Evolutionary conservation across 1,140 invertebrate species (phyloP), one percentile per base, ranked within the genome.

Genomic region (Phenacoccus solenopsis): DNA sequence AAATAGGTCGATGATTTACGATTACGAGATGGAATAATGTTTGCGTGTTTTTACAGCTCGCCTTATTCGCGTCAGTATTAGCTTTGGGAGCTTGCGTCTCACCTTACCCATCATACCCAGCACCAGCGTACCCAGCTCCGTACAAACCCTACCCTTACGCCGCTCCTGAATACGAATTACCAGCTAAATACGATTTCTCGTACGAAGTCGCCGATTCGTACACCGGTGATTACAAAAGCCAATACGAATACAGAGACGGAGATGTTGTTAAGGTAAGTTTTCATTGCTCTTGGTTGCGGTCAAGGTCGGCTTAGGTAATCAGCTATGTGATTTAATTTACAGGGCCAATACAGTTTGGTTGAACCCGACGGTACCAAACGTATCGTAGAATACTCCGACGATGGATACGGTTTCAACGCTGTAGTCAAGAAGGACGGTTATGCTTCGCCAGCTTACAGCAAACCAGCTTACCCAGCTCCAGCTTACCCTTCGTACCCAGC

Each of bases 331-430:
- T 85, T 80, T 85, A 85, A 22, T 9, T 38, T n/a, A 59, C 72
- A 74, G 28, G 78, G 79, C 30, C 71, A 72, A 64, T 78, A 78
- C 73, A 75, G 70, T 10, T 77, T 84, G 1, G 79, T 82, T 0
- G 81, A 83, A 68, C 73, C 81, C 4, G 82, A 84, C 67, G 82
- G 82, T 16, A 85, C 86, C 27, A 81, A 85, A 69, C 76, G 82
- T 32, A 80, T 77, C 35, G 86, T 87, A 27, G 82, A 85, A 67
- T 87, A 87, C 73, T 83, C 83, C 3, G 83, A 84, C 2, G 78
- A 84, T 71, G 76, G 72, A 75, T 78, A 75, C 57, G 76, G 76
- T 59, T 77, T 77, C 74, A 73, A 75, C 56, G 74, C 74, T 1
- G 70, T 75, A 21, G 74, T 75, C 25, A 72, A 73, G 70, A 74